A percentile compares a stretch with the other conserved stretches of the same genome.
phyloP scores from a whole-genome alignment of 1,140 invertebrate species.

The Rhopalosiphum padi region DNA sequence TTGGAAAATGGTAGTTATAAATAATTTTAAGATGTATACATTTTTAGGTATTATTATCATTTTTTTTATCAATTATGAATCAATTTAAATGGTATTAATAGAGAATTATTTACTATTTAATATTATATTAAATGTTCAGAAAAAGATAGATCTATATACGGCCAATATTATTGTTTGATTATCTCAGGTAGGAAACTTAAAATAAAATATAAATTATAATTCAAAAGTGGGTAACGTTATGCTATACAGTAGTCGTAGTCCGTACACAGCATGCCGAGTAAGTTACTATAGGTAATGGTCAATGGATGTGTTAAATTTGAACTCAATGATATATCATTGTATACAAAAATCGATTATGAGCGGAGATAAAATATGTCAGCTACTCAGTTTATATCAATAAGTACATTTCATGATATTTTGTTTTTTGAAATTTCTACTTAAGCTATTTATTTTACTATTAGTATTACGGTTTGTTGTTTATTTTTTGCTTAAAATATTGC shows the following conservation, averaged over 20 bases:
- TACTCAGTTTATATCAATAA: neutral
- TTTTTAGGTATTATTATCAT: neutral
- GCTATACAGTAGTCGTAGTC: no score
- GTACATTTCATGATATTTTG: no score
- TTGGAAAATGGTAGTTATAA: neutral
- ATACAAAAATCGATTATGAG: neutral
- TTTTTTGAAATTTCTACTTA: no score
- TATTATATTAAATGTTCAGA: neutral
- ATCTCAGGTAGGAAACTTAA: neutral
- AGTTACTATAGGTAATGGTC: no score
- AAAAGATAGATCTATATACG: neutral
- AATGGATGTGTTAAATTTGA: neutral
- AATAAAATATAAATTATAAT: neutral
- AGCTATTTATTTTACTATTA: no score
- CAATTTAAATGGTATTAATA: neutral
- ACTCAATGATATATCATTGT: neutral
- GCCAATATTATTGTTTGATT: neutral
- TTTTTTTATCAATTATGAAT: neutral
- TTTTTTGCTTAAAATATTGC: no score
- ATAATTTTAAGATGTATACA: neutral
- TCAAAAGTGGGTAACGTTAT: neutral
- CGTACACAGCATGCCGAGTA: no score
- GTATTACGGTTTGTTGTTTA: no score
- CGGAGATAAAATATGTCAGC: neutral
- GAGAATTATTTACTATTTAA: neutral